Evolutionary conservation across 2,888 invertebrate genomes (phyloP).

Genomic region (Scaptomyza cyrtandrae): DNA sequence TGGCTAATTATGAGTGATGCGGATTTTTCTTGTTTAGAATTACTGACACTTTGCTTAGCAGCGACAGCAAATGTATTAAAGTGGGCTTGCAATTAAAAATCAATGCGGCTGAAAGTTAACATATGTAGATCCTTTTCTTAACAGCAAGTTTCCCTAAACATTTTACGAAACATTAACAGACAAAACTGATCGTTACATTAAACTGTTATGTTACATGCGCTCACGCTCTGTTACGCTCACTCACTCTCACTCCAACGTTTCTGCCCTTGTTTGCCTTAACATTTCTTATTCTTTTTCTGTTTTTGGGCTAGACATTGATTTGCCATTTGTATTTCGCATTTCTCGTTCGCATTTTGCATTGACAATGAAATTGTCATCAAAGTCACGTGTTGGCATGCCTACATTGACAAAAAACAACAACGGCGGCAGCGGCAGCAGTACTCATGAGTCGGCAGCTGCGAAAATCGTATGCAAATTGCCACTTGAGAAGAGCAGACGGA

Average conservation of each 20-base stretch:
- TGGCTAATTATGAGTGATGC: slow-evolving; percentile 55
- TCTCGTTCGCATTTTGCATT: slow-evolving; percentile 47
- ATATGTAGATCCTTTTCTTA: neutral
- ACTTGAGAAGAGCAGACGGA: slow-evolving; percentile 28
- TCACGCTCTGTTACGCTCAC: neutral
- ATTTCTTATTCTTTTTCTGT: neutral
- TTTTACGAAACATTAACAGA: too few relatives aligned
- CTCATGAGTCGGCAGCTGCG: slow-evolving; percentile 51
- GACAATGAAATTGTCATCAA: slow-evolving; percentile 80
- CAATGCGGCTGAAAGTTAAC: neutral
- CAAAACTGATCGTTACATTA: neutral
- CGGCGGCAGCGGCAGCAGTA: neutral
- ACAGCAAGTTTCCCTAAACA: neutral
- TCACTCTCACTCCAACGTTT: neutral
- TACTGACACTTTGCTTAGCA: slow-evolving; percentile 16
- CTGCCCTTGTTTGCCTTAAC: neutral
- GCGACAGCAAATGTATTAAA: slow-evolving; percentile 4
- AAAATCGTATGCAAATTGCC: slow-evolving; percentile 52
- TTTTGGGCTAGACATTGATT: slow-evolving; percentile 52
- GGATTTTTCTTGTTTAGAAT: slow-evolving; percentile 19
- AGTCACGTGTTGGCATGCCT: slow-evolving; percentile 70
- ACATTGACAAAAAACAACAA: neutral
- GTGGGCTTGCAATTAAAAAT: slow-evolving; percentile 1
- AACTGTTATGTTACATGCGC: neutral
- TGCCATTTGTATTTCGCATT: slow-evolving; percentile 64